Base-by-base conservation (phyloP, 2,113 vertebrate species). In the Panthera tigris region DNA sequence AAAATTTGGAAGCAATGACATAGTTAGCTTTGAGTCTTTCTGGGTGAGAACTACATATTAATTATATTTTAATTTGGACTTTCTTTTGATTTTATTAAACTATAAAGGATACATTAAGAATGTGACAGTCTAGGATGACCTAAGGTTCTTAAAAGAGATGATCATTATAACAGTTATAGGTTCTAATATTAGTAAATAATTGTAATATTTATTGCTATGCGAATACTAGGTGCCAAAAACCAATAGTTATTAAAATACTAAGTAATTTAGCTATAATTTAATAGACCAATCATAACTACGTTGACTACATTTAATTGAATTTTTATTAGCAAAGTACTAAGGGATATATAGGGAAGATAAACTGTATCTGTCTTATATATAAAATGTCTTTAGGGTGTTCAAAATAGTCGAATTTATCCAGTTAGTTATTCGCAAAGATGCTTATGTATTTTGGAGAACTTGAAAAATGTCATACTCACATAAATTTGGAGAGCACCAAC, bases 21-120 rank as follows among this genome's bases (percentile, higher is more conserved):
- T 74, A 1, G 10, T 85, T 94, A 79, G 2, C 8, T 81, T 86
- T 95, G 61, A 78, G 25, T 61, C 16, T 97, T 86, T 1, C 7
- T 63, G 18, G 3, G 0, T 69, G 15, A 94, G 3, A 65, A 33
- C 8, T 55, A 91, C 50, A 74, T 5, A 84, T 14, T 95, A 79
- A 97, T 65, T 74, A 8, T 21, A 82, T 69, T 89, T 86, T 86
- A 82, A 92, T 86, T 78, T 68, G 11, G 21, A 48, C 73, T 74
- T 82, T 68, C 48, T 50, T 92, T 61, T 50, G 57, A 80, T 94
- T 95, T 74, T 88, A 76, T 93, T 95, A 78, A 50, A 45, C 11
- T 33, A 61, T 87, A 82, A 93, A 36, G 71, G 29, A 52, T 14
- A 81, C 29, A 71, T 57, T 84, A 81, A 80, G 12, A 48, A 66